Percentiles rank a stretch among this genome's conserved stretches.
These are phyloP conservation scores for Potamarius usumacintae DNA, from an alignment of 2,113 vertebrate genomes.

Conservation along the genomic window DNA sequence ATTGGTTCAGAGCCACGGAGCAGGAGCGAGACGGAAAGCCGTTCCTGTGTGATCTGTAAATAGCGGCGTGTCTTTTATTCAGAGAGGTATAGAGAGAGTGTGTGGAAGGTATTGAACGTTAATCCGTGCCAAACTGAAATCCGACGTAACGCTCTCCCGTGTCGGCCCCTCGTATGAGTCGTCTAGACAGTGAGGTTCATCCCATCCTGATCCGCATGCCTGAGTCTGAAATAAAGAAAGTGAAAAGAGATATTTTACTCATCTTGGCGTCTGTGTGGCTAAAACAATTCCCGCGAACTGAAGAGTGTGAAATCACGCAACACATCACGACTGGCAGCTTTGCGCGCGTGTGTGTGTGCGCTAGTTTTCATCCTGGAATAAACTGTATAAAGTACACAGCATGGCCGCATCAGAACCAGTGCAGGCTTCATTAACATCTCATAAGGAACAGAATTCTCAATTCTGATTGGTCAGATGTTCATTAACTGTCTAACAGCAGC, in stretches of 20 bases:
- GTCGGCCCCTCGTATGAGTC: background rate
- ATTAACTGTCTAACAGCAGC: background rate
- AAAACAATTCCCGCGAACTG: constrained; percentile 6
- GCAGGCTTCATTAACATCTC: constrained; percentile 44
- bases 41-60: constrained; percentile 33
- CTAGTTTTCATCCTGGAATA: constrained; percentile 1
- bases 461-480: background rate
- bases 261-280: constrained; percentile 5
- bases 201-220: background rate
- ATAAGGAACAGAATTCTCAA: constrained; percentile 26
- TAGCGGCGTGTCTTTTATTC: background rate
- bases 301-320: constrained; percentile 7
- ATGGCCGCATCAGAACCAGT: constrained; percentile 44
- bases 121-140: background rate
- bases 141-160: background rate
- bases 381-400: background rate
- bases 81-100: background rate
- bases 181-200: constrained; percentile 29
- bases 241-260: constrained; percentile 6
- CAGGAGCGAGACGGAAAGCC: constrained; percentile 63
- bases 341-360: background rate
- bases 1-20: constrained; percentile 65
- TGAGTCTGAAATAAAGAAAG: constrained; percentile 1
- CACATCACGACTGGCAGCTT: constrained; percentile 28
- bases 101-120: constrained; percentile 3